Base-by-base conservation (phyloP, 2,797 vertebrate species). In the Falco naumanni region DNA sequence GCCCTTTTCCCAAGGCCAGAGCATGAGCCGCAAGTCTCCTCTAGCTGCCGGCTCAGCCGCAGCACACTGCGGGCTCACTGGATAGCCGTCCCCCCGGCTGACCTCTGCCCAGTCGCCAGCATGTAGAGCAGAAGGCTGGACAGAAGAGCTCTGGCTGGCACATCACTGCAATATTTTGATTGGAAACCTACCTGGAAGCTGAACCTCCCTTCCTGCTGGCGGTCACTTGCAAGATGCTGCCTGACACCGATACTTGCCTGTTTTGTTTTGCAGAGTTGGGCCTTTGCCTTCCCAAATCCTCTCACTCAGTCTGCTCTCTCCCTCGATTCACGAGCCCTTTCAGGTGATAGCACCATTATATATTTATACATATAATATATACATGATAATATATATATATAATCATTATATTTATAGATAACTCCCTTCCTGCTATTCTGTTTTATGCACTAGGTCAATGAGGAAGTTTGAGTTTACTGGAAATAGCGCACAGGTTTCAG, bases 391-490 rank as follows among this genome's bases (percentile, higher is more conserved):
- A 43, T 16, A 43, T 43, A 41, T 41, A 43, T 43, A 43, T 43
- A 43, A 43, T 43, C 31, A 17, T 20, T 11, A 10, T 68, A 68
- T 77, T 81, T 93, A 51, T 5, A 69, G 66, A 20, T 80, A 74
- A 28, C n/a, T 53, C 94, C 66, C 50, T 78, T 53, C 87, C 20
- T 48, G 70, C 28, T 70, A 7, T 78, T 84, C 53, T 87, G 24
- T 68, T 93, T 78, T 34, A 89, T 77, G 76, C 82, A 91, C 47
- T 48, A 66, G 39, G 64, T 50, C 64, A 88, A 70, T 66, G 65
- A 94, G 70, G 91, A 95, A 83, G 87, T 96, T 92, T 79, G 74
- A 79, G 50, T 78, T 83, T 74, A 80, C 78, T 95, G 75, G 89
- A 90, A 93, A 33, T 5, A 63, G 68, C 21, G 53, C 74, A 65